These are phyloP conservation scores for Zhuqinia jingwanae DNA, from an alignment of 2,888 invertebrate genomes.

Conservation along the genomic window DNA sequence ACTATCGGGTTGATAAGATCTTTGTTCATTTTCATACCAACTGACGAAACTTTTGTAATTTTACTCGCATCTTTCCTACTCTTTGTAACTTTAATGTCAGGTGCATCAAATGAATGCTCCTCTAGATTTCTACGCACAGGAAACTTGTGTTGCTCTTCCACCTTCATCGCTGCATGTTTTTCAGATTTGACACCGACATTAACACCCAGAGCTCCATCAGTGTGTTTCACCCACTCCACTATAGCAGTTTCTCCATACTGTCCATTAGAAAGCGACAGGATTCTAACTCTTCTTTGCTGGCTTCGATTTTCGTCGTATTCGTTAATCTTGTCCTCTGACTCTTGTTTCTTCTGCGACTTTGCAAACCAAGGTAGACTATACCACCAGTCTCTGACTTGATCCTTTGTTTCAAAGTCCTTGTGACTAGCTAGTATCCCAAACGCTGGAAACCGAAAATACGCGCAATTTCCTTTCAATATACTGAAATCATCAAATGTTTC, in stretches of 20 bases:
- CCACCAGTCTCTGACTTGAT: background rate
- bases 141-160: background rate
- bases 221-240: no score
- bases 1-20: no score
- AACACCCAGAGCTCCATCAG: no score
- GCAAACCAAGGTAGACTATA: background rate
- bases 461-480: no score
- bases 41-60: no score
- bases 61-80: no score
- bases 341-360: background rate
- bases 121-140: no score
- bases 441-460: background rate
- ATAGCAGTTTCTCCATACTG: background rate
- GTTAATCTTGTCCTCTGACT: background rate
- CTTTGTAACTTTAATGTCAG: no score
- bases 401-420: background rate
- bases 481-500: constrained; percentile 9
- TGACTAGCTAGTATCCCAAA: constrained; percentile 7
- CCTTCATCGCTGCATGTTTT: background rate
- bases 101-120: no score
- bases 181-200: no score
- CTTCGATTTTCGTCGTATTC: background rate
- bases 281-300: background rate
- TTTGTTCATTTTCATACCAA: no score
- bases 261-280: background rate